These are phyloP conservation scores for Malachius bipustulatus DNA, from an alignment of 2,888 invertebrate species.

Conservation along the genomic window DNA sequence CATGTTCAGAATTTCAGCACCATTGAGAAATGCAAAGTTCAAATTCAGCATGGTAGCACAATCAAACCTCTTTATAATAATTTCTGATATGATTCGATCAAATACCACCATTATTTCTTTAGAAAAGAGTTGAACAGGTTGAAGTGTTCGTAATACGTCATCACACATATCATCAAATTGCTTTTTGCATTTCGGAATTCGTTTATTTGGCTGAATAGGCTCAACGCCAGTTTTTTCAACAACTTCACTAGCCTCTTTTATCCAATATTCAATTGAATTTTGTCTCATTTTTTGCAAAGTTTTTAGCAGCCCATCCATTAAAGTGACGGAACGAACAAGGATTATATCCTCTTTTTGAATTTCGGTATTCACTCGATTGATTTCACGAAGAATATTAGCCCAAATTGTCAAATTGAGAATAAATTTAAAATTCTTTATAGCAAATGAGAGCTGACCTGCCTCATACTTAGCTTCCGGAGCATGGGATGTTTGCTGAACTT, in stretches of 20 bases:
- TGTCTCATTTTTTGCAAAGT: not conserved
- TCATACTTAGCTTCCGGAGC: not conserved
- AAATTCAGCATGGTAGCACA: slow-evolving; percentile 2
- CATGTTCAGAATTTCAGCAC: not conserved
- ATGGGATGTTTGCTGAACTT: not conserved
- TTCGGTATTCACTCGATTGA: slow-evolving; percentile 1
- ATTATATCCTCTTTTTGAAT: slow-evolving; percentile 1
- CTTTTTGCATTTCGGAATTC: slow-evolving; percentile 3
- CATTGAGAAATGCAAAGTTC: no score
- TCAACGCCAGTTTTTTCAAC: slow-evolving; percentile 1
- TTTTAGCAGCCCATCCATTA: not conserved
- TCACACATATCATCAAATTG: not conserved
- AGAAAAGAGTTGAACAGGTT: slow-evolving; percentile 1
- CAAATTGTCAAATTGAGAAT: not conserved
- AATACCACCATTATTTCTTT: not conserved
- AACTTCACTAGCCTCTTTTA: slow-evolving; percentile 3
- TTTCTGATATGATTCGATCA: not conserved
- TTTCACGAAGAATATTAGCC: not conserved
- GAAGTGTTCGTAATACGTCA: slow-evolving; percentile 3
- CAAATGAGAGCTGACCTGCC: not conserved
- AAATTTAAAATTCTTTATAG: slow-evolving; percentile 2
- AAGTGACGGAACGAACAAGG: not conserved
- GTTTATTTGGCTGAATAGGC: not conserved
- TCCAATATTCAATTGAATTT: not conserved
- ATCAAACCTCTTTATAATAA: not conserved